A percentile compares a stretch with the other conserved stretches of the same genome.
These are phyloP conservation scores for Meiosimyza decipiens DNA, from an alignment of 2,888 invertebrate genomes.

Conservation along the genomic window DNA sequence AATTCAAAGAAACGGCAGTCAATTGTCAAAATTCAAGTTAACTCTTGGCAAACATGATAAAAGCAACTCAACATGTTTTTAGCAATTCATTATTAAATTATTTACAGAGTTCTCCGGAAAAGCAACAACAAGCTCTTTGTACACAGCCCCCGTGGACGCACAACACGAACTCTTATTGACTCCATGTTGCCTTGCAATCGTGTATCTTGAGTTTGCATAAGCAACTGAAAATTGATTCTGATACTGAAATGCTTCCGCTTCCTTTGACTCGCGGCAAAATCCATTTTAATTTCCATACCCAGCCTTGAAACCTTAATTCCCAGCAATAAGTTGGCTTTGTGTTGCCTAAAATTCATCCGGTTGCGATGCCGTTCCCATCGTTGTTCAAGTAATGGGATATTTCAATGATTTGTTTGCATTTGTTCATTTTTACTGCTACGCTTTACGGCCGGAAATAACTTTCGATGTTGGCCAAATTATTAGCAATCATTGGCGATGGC, in stretches of 20 bases:
- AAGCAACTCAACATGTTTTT: background rate
- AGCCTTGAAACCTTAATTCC: background rate
- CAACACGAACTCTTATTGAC: too few relatives aligned
- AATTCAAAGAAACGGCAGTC: too few relatives aligned
- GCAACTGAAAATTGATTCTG: slow-evolving; percentile 30
- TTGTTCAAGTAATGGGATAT: background rate
- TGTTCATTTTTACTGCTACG: slow-evolving; percentile 36
- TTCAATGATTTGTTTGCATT: slow-evolving; percentile 23
- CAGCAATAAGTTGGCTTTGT: background rate
- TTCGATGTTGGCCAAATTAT: slow-evolving; percentile 18
- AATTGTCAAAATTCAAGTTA: slow-evolving; percentile 6
- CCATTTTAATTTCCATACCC: slow-evolving; percentile 19
- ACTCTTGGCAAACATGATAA: slow-evolving; percentile 11
- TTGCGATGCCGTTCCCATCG: background rate
- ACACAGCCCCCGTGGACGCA: background rate
- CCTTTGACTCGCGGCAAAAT: slow-evolving; percentile 21
- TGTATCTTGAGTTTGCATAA: slow-evolving; percentile 20
- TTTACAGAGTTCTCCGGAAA: slow-evolving; percentile 13
- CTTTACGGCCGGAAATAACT: slow-evolving; percentile 25
- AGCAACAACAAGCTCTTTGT: slow-evolving; percentile 23
- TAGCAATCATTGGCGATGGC: slow-evolving; percentile 8
- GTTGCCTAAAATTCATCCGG: background rate
- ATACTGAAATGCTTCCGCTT: slow-evolving; percentile 28
- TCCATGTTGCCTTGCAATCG: background rate
- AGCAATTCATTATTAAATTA: slow-evolving; percentile 26